Base-by-base conservation (phyloP, 2,113 vertebrate species). In the Carassius gibelio region DNA sequence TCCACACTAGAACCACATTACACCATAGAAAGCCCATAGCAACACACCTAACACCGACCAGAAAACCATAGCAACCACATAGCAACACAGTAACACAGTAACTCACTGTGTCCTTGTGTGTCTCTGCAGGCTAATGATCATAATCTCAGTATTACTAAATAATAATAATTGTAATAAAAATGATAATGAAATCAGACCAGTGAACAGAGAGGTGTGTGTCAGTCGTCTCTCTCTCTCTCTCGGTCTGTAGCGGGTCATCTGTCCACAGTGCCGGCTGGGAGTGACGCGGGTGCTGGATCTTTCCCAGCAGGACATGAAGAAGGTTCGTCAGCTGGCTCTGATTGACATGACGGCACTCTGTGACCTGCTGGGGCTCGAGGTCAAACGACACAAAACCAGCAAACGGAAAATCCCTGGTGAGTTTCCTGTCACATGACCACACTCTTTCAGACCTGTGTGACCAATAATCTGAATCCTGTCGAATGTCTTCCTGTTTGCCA, bases 261-360 rank as follows among this genome's bases (percentile, higher is more conserved):
- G 95, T 75, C 92, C 93, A 0, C 96, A 95, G 88, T 96, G 96
- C 72, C 94, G 96, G 57, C 52, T 55, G 15, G 97, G 97, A 66
- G 90, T 97, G 87, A 98, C 96, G 6, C 95, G 90, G 30, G 92
- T 96, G 80, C 94, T 94, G 88, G 96, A 97, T 90, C 90, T 97
- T 1, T 97, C 96, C 30, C 92, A 91, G 21, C 79, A 92, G 59
- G 97, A 98, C 88, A 94, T 96, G 95, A 96, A 96, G 93, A 98
- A 97, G 89, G 92, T 97, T 79, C 95, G 95, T 10, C 94, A 96
- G 0, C 66, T 97, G 89, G 97, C 96, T 8, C 95, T 98, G 57
- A 96, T 97, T 84, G 96, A 97, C 82, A 94, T 97, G 86, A 97
- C 96, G 0, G 96, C 96, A 1, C 95, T 98, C 75, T 96, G 95